phyloP scores from a whole-genome alignment of 2,888 invertebrate genomes.

The Chirona hameri region DNA sequence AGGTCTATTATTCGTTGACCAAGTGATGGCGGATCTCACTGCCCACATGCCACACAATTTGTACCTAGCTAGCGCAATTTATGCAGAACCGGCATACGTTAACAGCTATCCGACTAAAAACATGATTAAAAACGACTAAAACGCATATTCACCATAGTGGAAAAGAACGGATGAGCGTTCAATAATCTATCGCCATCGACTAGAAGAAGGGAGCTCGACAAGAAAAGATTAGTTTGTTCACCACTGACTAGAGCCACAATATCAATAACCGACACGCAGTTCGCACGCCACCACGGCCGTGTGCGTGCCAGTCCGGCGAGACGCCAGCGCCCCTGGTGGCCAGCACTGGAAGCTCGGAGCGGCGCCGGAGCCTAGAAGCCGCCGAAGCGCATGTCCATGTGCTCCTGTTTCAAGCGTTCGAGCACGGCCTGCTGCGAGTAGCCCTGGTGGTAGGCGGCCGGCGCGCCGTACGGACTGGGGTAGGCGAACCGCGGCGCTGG shows the following conservation, averaged over 20 bases:
- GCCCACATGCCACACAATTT: neutral
- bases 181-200: neutral
- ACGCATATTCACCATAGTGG: neutral
- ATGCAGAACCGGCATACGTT: neutral
- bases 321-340: constrained; percentile 38
- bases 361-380: neutral
- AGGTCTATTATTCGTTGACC: neutral
- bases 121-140: neutral
- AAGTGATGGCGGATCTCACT: neutral
- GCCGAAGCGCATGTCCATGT: no score
- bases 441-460: no score
- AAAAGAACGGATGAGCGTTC: neutral
- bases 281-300: no score
- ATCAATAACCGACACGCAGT: neutral
- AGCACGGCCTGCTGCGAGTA: no score
- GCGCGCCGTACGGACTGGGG: neutral
- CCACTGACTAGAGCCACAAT: constrained; percentile 10
- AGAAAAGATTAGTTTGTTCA: neutral
- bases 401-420: no score
- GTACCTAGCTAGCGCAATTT: constrained; percentile 12
- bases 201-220: neutral
- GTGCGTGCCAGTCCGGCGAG: neutral
- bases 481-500: no score
- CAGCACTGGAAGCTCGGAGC: constrained; percentile 6
- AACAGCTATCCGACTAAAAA: constrained; percentile 5